A percentile compares a stretch with the other conserved stretches of the same genome.
These are phyloP conservation scores for Ophioderma brevispina DNA, from an alignment of 35 echinoderm and acorn worm species.

Conservation along the genomic window DNA sequence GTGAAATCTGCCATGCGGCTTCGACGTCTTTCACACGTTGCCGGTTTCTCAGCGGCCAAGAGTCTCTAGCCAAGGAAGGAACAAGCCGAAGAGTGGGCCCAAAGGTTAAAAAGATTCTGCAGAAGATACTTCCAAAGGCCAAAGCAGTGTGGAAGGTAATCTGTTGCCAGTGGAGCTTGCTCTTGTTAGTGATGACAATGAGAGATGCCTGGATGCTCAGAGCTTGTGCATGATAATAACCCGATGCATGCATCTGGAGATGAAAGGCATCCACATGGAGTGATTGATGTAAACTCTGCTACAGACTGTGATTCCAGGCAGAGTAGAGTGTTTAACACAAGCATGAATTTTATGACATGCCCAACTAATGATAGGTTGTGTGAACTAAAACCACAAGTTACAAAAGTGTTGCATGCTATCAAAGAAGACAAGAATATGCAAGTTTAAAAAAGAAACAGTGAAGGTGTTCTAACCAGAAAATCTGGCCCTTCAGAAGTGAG, in stretches of 20 bases:
- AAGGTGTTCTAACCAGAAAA: too few relatives aligned
- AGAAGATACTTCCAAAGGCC: not conserved
- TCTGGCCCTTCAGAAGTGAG: too few relatives aligned
- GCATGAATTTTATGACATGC: not conserved
- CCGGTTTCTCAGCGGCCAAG: not conserved
- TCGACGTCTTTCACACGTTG: slow-evolving; percentile 68
- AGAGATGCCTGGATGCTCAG: not conserved
- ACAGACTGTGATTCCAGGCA: not conserved
- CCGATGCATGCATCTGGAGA: too few relatives aligned
- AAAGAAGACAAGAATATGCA: too few relatives aligned
- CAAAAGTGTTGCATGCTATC: too few relatives aligned
- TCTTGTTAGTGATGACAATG: not conserved
- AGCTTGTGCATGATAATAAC: not conserved
- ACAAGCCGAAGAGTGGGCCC: not conserved
- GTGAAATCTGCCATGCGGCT: slow-evolving; percentile 93
- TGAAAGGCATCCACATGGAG: too few relatives aligned
- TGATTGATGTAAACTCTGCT: too few relatives aligned
- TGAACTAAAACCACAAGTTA: not conserved
- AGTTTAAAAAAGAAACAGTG: too few relatives aligned
- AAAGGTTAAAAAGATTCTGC: too few relatives aligned
- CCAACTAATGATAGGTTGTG: not conserved
- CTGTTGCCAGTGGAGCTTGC: not conserved
- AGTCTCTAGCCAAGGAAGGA: not conserved
- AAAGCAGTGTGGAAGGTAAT: not conserved
- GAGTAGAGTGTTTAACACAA: not conserved